Evolutionary conservation across 2,888 invertebrate species (phyloP), one percentile per base, ranked within the genome.

Genomic region (Mythimna vitellina): DNA sequence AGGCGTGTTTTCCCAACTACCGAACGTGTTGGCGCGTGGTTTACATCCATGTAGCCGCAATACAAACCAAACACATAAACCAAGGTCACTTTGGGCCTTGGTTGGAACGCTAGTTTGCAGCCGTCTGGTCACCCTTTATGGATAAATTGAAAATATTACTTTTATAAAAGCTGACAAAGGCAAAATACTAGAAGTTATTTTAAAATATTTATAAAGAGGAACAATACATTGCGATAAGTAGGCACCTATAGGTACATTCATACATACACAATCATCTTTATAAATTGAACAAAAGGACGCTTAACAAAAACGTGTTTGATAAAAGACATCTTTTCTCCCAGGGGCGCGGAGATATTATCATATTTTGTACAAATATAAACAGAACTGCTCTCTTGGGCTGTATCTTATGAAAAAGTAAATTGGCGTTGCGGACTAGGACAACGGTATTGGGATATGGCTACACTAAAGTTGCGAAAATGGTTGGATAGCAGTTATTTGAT

Each of bases 361-460:
- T 83, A 81, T 83, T 83, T 83, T 70, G 70, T 68, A 66, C 76
- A 76, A 82, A 81, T 67, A 82, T 81, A 82, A 83, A 80, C 68
- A 70, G 46, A 51, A 73, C 76, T 80, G 70, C 57, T 70, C 81
- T 70, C 66, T 42, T 42, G 67, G 65, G 80, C 42, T 65, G 35
- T 65, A 56, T 76, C 35, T 63, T 61, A 58, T 70, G 66, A 65
- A 76, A 71, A 80, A 69, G 65, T 60, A 73, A 81, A 83, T 82
- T 80, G 82, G 78, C 46, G n/a, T 51, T 46, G 38, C 63, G 35
- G 65, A 58, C 57, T 54, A 61, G 14, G 54, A 58, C 42, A 63
- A 69, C 46, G 22, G 62, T 69, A 53, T 80, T 17, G 65, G 29
- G 60, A 61, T 64, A 32, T 14, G 38, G 67, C 25, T 65, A 72